A percentile compares a stretch with the other conserved stretches of the same genome.
phyloP scores from a whole-genome alignment of 2,797 vertebrate genomes.

The Brotogeris chrysoptera region DNA sequence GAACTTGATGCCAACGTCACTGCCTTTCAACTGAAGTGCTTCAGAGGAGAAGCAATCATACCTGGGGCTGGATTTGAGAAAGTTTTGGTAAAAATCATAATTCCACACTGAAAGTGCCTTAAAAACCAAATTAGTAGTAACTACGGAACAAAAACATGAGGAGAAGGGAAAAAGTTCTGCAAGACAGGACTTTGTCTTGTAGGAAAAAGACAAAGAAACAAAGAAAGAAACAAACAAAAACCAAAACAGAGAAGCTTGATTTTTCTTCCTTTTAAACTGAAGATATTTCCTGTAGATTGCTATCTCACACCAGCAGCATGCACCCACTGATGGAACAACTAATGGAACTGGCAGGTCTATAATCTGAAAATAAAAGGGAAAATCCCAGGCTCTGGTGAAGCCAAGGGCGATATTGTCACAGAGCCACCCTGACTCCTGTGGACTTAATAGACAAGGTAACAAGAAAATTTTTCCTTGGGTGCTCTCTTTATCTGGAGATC shows the following conservation, averaged over 20 bases:
- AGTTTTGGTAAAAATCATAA: background rate
- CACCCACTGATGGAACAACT: background rate
- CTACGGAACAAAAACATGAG: accelerated
- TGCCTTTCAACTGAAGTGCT: background rate
- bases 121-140: background rate
- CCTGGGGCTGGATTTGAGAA: background rate
- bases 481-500: conserved; percentile 33
- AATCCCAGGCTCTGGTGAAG: background rate
- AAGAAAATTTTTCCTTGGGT: background rate
- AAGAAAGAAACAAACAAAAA: background rate
- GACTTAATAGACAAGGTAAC: conserved; percentile 6
- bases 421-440: background rate
- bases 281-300: background rate
- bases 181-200: background rate
- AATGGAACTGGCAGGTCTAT: background rate
- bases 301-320: background rate
- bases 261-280: background rate
- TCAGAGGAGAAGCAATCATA: background rate
- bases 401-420: background rate
- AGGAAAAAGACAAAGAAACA: background rate
- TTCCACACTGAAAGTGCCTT: background rate
- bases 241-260: background rate
- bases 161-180: background rate
- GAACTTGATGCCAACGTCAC: background rate
- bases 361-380: background rate